These are phyloP conservation scores for Myotis findleyi DNA, from an alignment of 2,797 vertebrate species.

Conservation along the genomic window DNA sequence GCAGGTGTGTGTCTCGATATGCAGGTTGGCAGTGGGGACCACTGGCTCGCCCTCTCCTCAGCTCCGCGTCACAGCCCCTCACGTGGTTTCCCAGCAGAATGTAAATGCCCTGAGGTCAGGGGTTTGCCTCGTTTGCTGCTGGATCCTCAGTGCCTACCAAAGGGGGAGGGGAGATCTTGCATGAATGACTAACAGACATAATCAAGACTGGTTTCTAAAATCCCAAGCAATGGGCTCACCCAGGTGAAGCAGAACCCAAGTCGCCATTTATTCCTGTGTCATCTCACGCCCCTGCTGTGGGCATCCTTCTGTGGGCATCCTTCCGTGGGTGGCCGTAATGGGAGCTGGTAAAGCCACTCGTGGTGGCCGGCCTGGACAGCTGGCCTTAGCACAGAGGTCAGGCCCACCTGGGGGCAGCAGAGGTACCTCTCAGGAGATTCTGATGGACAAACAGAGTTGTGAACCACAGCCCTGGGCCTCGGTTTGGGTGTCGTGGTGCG, in stretches of 20 bases:
- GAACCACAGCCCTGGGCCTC: background rate
- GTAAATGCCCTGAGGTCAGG: background rate
- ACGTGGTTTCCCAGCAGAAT: background rate
- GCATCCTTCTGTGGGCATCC: background rate
- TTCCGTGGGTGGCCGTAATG: background rate
- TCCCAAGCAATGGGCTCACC: background rate
- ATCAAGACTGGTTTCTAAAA: background rate
- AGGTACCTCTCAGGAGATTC: background rate
- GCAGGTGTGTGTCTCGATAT: fast-evolving
- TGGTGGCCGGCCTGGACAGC: background rate
- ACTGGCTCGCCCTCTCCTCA: background rate
- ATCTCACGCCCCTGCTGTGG: fast-evolving
- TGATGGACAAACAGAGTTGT: background rate
- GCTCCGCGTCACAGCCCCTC: background rate
- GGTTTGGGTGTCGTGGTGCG: background rate
- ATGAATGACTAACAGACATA: background rate
- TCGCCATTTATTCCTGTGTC: background rate
- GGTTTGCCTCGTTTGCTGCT: background rate
- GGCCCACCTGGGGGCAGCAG: background rate
- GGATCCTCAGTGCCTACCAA: fast-evolving
- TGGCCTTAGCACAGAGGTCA: fast-evolving
- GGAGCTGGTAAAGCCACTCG: fast-evolving
- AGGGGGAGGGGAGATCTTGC: background rate
- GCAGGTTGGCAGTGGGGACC: background rate
- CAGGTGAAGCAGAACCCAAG: background rate